Conservation (phyloP, 2,797 vertebrate genomes). For the Hozukius guyotensis region DNA sequence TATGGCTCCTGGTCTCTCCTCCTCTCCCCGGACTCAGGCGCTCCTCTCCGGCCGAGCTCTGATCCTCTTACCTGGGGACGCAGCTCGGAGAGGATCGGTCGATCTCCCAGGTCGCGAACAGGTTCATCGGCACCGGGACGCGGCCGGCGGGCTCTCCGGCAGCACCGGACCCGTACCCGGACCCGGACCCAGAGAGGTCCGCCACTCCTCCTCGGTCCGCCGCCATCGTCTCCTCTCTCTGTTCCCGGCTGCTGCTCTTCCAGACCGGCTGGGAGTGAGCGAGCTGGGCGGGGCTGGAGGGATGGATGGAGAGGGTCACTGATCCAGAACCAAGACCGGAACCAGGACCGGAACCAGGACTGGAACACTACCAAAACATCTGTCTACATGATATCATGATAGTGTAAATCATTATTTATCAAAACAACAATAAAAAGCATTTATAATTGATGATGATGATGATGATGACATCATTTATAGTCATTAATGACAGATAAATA, state of each 20-base stretch:
- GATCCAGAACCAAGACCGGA: neutral
- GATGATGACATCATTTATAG: too few relatives aligned
- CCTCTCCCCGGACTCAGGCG: neutral
- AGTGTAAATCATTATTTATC: too few relatives aligned
- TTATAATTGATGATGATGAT: too few relatives aligned
- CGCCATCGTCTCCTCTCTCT: slow-evolving; percentile 53
- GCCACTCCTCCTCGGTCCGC: slow-evolving; percentile 62
- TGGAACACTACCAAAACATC: too few relatives aligned
- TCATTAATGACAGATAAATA: too few relatives aligned
- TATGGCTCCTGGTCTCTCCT: too few relatives aligned
- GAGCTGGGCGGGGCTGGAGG: slow-evolving; percentile 13
- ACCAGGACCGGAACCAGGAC: neutral
- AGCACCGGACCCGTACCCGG: neutral
- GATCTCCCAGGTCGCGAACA: slow-evolving; percentile 81
- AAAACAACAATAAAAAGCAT: too few relatives aligned
- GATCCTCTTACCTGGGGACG: slow-evolving; percentile 68
- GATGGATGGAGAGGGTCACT: neutral
- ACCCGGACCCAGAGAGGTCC: neutral
- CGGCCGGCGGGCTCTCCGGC: neutral
- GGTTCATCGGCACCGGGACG: slow-evolving; percentile 78
- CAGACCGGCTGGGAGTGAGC: neutral
- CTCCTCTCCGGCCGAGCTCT: neutral
- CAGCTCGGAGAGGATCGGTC: slow-evolving; percentile 81
- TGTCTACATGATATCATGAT: too few relatives aligned
- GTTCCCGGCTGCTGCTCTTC: neutral